Percentiles rank a stretch among this genome's conserved stretches.
These are phyloP conservation scores for Argyresthia goedartella DNA, from an alignment of 2,888 invertebrate genomes.

Conservation along the genomic window DNA sequence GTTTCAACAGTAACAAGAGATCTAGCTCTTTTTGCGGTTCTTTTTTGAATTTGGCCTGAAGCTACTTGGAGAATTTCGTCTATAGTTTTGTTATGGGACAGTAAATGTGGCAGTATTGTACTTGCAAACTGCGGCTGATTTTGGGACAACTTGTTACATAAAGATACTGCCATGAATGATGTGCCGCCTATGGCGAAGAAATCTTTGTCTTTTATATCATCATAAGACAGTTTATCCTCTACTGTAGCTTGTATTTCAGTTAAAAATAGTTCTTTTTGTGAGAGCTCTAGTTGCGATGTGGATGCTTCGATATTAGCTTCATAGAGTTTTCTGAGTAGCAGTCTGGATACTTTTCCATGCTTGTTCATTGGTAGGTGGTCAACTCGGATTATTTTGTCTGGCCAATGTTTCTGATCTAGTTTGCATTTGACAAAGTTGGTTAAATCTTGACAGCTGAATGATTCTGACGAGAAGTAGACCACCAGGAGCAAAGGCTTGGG, in stretches of 20 bases:
- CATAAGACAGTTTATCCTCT: conserved; percentile 28
- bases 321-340: conserved; percentile 48
- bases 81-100: conserved; percentile 56
- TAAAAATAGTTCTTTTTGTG: conserved; percentile 23
- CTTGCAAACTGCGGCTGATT: conserved; percentile 47
- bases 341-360: conserved; percentile 79
- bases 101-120: conserved; percentile 64
- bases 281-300: conserved; percentile 15
- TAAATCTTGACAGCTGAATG: conserved; percentile 38
- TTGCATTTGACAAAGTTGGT: conserved; percentile 48
- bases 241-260: conserved; percentile 31
- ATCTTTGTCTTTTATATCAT: conserved; percentile 46
- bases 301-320: conserved; percentile 19
- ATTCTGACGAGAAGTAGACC: conserved; percentile 60
- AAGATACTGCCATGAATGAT: conserved; percentile 76
- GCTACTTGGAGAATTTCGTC: conserved; percentile 36
- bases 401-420: conserved; percentile 66
- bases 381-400: conserved; percentile 75
- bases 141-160: conserved; percentile 70
- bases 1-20: background rate
- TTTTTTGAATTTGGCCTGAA: background rate
- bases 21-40: conserved; percentile 4
- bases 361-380: conserved; percentile 71
- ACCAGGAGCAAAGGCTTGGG: conserved; percentile 54
- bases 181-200: conserved; percentile 78